These are phyloP conservation scores for Atta cephalotes DNA, from an alignment of 1,140 invertebrate species.

Conservation along the genomic window DNA sequence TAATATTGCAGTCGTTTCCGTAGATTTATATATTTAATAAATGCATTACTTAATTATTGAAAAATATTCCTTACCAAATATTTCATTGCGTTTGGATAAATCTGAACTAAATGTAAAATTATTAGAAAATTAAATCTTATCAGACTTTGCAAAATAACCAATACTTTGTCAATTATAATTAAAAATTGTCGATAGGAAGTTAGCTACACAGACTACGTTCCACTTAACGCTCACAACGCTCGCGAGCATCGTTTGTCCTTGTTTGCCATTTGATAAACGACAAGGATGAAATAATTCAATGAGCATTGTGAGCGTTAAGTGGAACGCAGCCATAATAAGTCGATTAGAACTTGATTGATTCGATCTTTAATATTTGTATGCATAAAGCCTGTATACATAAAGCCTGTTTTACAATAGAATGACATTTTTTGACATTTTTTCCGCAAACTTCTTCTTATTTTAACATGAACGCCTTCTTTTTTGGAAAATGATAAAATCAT, in stretches of 20 bases:
- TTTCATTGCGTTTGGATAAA: slow-evolving; percentile 3
- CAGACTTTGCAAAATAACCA: background rate
- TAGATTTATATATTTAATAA: background rate
- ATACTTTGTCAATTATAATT: slow-evolving; percentile 3
- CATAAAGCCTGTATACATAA: background rate
- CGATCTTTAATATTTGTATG: background rate
- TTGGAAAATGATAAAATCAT: too few species aligned
- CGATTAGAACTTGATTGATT: background rate
- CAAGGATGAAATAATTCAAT: too few species aligned
- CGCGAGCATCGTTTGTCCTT: too few species aligned
- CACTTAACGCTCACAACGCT: too few species aligned
- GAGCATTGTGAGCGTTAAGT: too few species aligned
- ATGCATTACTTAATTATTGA: background rate
- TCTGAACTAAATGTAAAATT: background rate
- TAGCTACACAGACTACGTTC: background rate
- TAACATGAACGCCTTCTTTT: too few species aligned
- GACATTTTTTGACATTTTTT: too few species aligned
- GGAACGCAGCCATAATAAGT: background rate
- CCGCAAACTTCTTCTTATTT: too few species aligned
- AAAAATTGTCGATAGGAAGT: slow-evolving; percentile 14
- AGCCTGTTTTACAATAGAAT: too few species aligned
- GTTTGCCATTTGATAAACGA: too few species aligned
- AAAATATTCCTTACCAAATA: slow-evolving; percentile 26
- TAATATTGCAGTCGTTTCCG: background rate
- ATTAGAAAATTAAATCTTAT: slow-evolving; percentile 25